Percentiles rank a stretch among this genome's conserved stretches.
These are phyloP conservation scores for Eupithecia inturbata DNA, from an alignment of 2,888 invertebrate genomes.

Conservation along the genomic window DNA sequence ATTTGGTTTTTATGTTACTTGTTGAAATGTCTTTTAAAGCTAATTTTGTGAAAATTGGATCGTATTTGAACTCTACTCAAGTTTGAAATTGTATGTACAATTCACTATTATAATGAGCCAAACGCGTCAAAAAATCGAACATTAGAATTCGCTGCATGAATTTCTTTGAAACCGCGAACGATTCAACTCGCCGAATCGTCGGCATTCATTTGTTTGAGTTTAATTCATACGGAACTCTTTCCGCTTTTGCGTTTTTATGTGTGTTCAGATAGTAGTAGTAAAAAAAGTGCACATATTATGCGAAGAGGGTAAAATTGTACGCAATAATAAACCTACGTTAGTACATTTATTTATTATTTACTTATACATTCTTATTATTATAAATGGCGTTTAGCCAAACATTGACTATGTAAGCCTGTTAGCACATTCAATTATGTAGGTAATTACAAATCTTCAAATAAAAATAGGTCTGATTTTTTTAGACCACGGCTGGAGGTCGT, in stretches of 20 bases:
- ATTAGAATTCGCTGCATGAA: background rate
- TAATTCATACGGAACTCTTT: background rate
- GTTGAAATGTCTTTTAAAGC: background rate
- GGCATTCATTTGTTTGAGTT: background rate
- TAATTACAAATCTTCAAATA: background rate
- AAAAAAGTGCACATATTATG: too few relatives aligned
- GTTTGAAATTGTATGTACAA: background rate
- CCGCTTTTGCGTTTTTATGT: background rate
- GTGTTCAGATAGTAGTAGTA: too few relatives aligned
- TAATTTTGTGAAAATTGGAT: background rate
- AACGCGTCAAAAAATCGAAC: background rate
- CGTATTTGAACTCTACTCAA: background rate
- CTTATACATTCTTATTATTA: too few relatives aligned
- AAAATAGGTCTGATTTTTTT: background rate
- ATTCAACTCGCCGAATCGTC: background rate
- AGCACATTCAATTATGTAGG: too few relatives aligned
- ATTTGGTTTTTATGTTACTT: conserved; percentile 17
- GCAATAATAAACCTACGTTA: too few relatives aligned
- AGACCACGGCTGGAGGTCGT: background rate
- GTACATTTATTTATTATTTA: too few relatives aligned
- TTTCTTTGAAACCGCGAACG: background rate
- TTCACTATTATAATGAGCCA: background rate
- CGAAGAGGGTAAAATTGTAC: too few relatives aligned
- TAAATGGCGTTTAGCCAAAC: too few relatives aligned
- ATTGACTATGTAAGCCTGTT: too few relatives aligned